Evolutionary conservation across 2,797 vertebrate species (phyloP), one percentile per base, ranked within the genome.

Genomic region (Spinibarbus caldwelli): DNA sequence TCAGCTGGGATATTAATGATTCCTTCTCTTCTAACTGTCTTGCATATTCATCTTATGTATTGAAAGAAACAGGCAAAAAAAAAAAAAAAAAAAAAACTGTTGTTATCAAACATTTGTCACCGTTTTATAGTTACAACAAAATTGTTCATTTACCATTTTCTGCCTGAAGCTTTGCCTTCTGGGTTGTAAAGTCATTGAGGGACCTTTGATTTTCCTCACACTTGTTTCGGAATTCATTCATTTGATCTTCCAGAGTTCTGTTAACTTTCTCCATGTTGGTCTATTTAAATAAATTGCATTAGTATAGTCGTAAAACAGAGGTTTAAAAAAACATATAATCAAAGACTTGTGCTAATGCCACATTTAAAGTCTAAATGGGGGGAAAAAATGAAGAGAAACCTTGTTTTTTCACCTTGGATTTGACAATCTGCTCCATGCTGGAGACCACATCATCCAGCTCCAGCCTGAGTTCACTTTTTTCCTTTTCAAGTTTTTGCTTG

Each of bases 401-500:
- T n/a, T n/a, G 31, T n/a, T 6, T 81, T 66, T 70, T 82, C 89
- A 97, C 97, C 95, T 99, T 98, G 0, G 95, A 91, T 88, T 97
- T 98, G 10, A 96, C 95, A 87, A 96, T 88, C 0, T 96, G 93
- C 77, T 96, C 96, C 0, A 96, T 81, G 21, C 95, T 96, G 41
- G 95, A 94, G 76, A 95, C 94, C 72, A 98, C 29, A 83, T 97
- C 96, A 0, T 97, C 96, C 45, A 96, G 90, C 70, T 96, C 95
- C 87, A 92, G 87, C 43, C 92, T 93, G 54, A 96, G 90, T 85
- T 96, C 96, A 78, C 95, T 95, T 93, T 96, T 96, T 90, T 95
- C 95, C 89, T 96, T 96, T 90, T 96, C 96, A 76, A 96, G 92
- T 87, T 96, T 96, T 92, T 96, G 95, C 89, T 96, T 96, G 83